Base-by-base conservation (phyloP, 2,113 vertebrate genomes). In the Prochilodus magdalenae region DNA sequence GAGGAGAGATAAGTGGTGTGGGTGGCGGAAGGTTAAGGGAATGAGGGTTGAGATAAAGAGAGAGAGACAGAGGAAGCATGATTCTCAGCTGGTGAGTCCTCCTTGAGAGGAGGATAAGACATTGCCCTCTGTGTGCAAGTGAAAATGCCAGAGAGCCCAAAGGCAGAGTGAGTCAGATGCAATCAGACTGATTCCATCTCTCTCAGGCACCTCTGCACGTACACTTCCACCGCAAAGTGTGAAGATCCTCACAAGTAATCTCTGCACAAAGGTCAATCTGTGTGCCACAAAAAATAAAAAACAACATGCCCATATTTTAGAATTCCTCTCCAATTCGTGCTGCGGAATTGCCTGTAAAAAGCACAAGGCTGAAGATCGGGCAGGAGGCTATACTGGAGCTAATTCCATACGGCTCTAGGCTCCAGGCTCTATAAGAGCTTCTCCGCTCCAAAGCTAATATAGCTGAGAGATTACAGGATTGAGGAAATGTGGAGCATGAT, bases 81-180 rank as follows among this genome's bases (percentile, higher is more conserved):
- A 73, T 20, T 27, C 6, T 53, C 40, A 70, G 59, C 67, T 59
- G 24, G 78, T 66, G 65, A 49, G 53, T 59, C 26, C 44, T 79
- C 29, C 59, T 57, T 24, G 62, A 20, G 57, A 67, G 7, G 3
- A 33, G 70, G 73, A 57, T 55, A 33, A 76, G 44, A 65, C 22
- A 14, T 77, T 47, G 15, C 53, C 65, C 6, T 71, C 27, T 47
- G 57, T 51, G n/a, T 30, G 11, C 27, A 36, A 57, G 60, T 49
- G 47, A 27, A 65, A 85, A 51, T 51, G 29, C 70, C 77, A 79
- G 47, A 79, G 10, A 79, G 51, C 76, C 53, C 24, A 29, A 74
- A 60, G 40, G 51, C 62, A 59, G 40, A 60, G 22, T 6, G 1
- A 53, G n/a, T 63, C 20, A 36, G 30, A 26, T 62, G 47, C 75